A percentile compares a stretch with the other conserved stretches of the same genome.
Conservation (phyloP, 2,113 vertebrate genomes). For the Callipepla squamata region DNA sequence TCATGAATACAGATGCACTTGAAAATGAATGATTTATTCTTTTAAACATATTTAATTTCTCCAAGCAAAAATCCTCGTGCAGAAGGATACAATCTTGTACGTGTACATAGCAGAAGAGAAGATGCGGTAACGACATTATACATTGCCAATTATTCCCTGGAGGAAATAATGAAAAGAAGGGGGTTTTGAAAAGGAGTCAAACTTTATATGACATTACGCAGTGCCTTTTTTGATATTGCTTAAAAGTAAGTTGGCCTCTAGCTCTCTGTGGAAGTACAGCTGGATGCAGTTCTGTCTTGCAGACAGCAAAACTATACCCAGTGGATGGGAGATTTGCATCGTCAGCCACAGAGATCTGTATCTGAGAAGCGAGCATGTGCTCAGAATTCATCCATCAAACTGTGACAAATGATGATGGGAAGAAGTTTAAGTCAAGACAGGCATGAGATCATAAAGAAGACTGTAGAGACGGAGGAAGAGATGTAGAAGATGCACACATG, state of each 20-base stretch:
- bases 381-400: not conserved
- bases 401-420: not conserved
- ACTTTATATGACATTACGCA: not conserved
- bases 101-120: conserved; percentile 22
- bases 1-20: not conserved
- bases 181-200: not conserved
- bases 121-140: conserved; percentile 5
- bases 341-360: not conserved
- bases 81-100: conserved; percentile 1
- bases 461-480: not conserved
- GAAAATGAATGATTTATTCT: not conserved
- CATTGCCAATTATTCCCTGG: not conserved
- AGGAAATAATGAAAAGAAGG: conserved; percentile 10
- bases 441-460: not conserved
- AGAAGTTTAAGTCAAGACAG: not conserved
- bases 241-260: not conserved
- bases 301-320: not conserved
- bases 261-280: not conserved
- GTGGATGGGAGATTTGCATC: accelerated
- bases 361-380: not conserved
- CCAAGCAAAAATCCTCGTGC: conserved; percentile 13
- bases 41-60: conserved; percentile 30
- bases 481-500: not conserved
- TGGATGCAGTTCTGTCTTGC: not conserved
- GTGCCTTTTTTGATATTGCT: conserved; percentile 8